Evolutionary conservation across 2,113 vertebrate genomes (phyloP), one percentile per base, ranked within the genome.

Genomic region (Psilopsiagon aymara): DNA sequence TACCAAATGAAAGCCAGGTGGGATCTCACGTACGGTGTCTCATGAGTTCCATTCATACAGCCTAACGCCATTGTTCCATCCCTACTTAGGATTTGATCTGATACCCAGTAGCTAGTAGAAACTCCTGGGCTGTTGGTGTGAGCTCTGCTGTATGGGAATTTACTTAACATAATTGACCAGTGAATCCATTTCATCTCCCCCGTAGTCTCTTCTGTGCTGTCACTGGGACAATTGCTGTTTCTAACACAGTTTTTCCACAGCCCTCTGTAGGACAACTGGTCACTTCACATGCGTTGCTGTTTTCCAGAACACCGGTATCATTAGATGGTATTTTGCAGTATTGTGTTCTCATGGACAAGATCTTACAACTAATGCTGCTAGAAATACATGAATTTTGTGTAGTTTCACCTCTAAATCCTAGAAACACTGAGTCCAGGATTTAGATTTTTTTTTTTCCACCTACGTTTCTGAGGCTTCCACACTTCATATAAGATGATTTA

Each of bases 381-480:
- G 64, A 67, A 92, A 78, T 55, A 51, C 21, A 57, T 29, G 3
- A 25, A 20, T 70, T 94, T 80, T 70, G 51, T 57, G 17, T 37
- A 47, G 24, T 71, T 92, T 82, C 43, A 78, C 13, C 15, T 74
- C 13, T 63, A 77, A 57, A 63, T 47, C 18, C 51, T 66, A 49
- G 28, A 51, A 53, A 55, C 28, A 60, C 3, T 6, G 3, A 60
- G 6, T 28, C 7, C 28, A 82, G 44, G 44, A 71, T 87, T 68
- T 84, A 14, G 31, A 4, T 0, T 0, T 23, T 62, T 19, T 19
- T 69, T 37, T 11, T 47, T 11, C 3, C 4, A 12, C 8, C 53
- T 68, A 69, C 10, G 55, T 82, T 79, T 79, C 19, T 8, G 1
- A 84, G 20, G 3, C 10, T 52, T 86, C 57, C 66, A 59, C 4